Evolutionary conservation across 2,113 vertebrate genomes (phyloP).

Genomic region (Menidia beryllina): DNA sequence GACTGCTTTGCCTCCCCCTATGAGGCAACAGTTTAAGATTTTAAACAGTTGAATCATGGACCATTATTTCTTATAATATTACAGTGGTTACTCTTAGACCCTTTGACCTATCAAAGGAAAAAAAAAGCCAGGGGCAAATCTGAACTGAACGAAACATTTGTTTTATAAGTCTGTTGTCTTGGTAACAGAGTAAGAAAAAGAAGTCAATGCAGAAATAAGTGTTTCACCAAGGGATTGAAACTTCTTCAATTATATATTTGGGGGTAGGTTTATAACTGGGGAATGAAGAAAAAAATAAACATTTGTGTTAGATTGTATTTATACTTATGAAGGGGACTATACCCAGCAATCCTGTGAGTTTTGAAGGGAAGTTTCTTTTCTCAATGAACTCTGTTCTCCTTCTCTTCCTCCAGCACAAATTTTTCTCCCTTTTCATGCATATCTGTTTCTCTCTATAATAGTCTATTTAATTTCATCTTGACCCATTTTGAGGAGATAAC

Average conservation of each 20-base stretch:
- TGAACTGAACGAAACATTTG: slow-evolving; percentile 39
- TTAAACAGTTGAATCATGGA: slow-evolving; percentile 45
- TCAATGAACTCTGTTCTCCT: slow-evolving; percentile 21
- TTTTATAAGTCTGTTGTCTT: slow-evolving; percentile 64
- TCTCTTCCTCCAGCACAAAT: slow-evolving; percentile 16
- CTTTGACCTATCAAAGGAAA: slow-evolving; percentile 48
- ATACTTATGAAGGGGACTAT: slow-evolving; percentile 30
- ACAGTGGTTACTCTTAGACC: slow-evolving; percentile 36
- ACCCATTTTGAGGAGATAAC: slow-evolving; percentile 71
- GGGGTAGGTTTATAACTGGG: slow-evolving; percentile 16
- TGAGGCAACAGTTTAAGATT: slow-evolving; percentile 12
- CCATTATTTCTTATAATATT: slow-evolving; percentile 30
- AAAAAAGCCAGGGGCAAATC: slow-evolving; percentile 48
- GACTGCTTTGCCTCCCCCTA: not conserved
- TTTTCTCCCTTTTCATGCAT: slow-evolving; percentile 35
- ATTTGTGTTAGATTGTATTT: not conserved
- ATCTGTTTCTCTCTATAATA: slow-evolving; percentile 25
- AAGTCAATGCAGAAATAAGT: slow-evolving; percentile 30
- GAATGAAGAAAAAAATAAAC: slow-evolving; percentile 1
- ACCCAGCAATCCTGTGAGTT: slow-evolving; percentile 42
- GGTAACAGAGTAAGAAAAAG: slow-evolving; percentile 51
- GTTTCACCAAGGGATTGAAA: slow-evolving; percentile 25
- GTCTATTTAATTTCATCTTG: slow-evolving; percentile 67
- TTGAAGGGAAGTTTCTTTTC: slow-evolving; percentile 53
- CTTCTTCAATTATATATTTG: slow-evolving; percentile 38